Evolutionary conservation across 2,113 vertebrate species (phyloP).

Genomic region (Lutjanus erythropterus): DNA sequence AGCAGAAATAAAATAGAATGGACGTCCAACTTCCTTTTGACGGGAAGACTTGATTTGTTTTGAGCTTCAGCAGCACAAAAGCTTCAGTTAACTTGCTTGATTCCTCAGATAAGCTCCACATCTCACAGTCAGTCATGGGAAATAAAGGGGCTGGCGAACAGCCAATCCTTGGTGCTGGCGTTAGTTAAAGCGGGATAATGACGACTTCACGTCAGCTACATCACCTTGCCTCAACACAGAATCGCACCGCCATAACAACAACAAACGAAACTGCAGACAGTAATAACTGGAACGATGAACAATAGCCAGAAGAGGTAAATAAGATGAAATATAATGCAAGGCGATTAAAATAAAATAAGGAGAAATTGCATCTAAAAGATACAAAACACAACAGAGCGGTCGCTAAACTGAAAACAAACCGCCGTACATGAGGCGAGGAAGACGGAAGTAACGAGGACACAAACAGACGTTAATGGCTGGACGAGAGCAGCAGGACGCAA

Average conservation of each 20-base stretch:
- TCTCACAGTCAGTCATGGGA: conserved; percentile 5
- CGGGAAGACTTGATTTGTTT: conserved; percentile 20
- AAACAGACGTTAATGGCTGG: not conserved
- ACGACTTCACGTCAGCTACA: not conserved
- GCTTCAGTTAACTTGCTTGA: conserved; percentile 1
- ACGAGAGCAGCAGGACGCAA: conserved; percentile 34
- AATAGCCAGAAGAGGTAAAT: not conserved
- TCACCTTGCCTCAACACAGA: not conserved
- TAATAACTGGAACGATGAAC: conserved; percentile 2
- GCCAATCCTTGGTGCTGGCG: not conserved
- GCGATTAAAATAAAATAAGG: not conserved
- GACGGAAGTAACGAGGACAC: not conserved
- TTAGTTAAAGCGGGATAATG: conserved; percentile 34
- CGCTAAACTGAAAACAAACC: conserved; percentile 13
- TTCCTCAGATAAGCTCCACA: not conserved
- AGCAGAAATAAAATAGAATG: conserved; percentile 1
- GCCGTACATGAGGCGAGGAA: not conserved
- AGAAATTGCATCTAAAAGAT: not conserved
- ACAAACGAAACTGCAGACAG: conserved; percentile 10
- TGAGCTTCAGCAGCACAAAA: conserved; percentile 16
- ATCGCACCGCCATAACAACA: not conserved
- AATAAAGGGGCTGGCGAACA: conserved; percentile 19
- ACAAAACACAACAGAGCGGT: not conserved
- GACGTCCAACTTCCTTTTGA: conserved; percentile 20
- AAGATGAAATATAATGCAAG: conserved; percentile 23